Evolutionary conservation across 2,888 invertebrate genomes (phyloP), one percentile per base, ranked within the genome.

Genomic region (Drosophila kambysellisi): DNA sequence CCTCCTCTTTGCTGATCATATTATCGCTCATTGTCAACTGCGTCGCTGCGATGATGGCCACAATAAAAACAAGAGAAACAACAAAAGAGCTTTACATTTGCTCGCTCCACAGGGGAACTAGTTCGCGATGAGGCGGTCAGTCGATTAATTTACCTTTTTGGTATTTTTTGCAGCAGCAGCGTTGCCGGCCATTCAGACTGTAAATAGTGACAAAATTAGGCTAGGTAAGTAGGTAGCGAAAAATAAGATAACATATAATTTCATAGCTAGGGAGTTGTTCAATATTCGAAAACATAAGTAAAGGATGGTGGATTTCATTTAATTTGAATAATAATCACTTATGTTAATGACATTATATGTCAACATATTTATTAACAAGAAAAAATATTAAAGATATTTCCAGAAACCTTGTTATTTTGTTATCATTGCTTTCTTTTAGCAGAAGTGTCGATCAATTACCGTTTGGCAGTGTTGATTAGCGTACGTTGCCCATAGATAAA

Each of bases 1-100:
- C 41, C 51, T 90, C 90, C 46, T 88, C 88, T 20, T 87, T 89
- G 50, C 51, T 70, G 53, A 60, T 70, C 65, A 71, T 61, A 51
- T 74, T 88, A 62, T 90, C 90, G 50, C 82, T 72, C 87, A 87
- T 87, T 67, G 20, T 72, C 63, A 85, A 89, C 73, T 85, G 67
- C 89, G 84, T 80, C 83, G 87, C 83, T 83, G 70, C 51, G 54
- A 50, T 70, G 58, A 43, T 72, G 51, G 71, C 66, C 70, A 77
- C 79, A 74, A 84, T 78, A 74, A 82, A 83, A 86, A 74, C 83
- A 85, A 32, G 12, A 52, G 33, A 37, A 52, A 54, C 33, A 39
- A 30, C 56, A 56, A 56, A 56, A 83, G 30, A 62, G 46, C 59
- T 48, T 39, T 69, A 15, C n/a, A 61, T 48, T 30, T 8, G n/a